Base-by-base conservation (phyloP, 2,797 vertebrate genomes). In the Tangara arthus region DNA sequence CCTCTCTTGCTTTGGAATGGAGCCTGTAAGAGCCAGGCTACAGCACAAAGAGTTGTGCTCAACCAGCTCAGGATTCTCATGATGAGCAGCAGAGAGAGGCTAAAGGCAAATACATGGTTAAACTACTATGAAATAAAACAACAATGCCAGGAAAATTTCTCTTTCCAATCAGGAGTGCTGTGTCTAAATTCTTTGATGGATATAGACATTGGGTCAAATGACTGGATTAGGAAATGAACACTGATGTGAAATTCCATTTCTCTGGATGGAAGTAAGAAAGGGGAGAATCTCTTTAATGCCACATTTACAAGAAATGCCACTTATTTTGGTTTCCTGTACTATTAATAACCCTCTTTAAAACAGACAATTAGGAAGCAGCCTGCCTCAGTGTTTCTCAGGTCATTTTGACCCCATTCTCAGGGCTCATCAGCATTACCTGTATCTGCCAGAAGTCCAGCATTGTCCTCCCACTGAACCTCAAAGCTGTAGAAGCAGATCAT, bases 401-500 rank as follows among this genome's bases (percentile, higher is more conserved):
- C 56, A 68, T 49, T 92, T 57, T 66, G 78, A 71, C 49, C 13
- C 9, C 6, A 3, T 56, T 61, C 14, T 8, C 79, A 66, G 9
- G 41, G 71, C 68, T 55, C 14, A 10, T 9, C 47, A 69, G 78
- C 53, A 32, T 44, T 71, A 97, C 97, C 96, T 97, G 96, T 97
- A 59, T 97, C 77, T 89, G 98, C 98, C 96, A 99, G 96, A 60
- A 99, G 98, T 35, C 98, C 98, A 4, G 96, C 69, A 4, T 91
- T 97, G 93, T 97, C 85, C 22, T 95, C 95, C 99, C 99, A 99
- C 97, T 98, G 95, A 87, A 99, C 98, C 95, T 99, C 99, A 93
- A 99, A 98, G 96, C 99, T 99, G 98, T 99, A 99, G 98, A 99
- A 99, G 95, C 99, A 99, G 97, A 99, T 99, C 98, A 99, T 99